A percentile compares a stretch with the other conserved stretches of the same genome.
phyloP scores from a whole-genome alignment of 2,888 invertebrate species.

The Dryobota labecula region DNA sequence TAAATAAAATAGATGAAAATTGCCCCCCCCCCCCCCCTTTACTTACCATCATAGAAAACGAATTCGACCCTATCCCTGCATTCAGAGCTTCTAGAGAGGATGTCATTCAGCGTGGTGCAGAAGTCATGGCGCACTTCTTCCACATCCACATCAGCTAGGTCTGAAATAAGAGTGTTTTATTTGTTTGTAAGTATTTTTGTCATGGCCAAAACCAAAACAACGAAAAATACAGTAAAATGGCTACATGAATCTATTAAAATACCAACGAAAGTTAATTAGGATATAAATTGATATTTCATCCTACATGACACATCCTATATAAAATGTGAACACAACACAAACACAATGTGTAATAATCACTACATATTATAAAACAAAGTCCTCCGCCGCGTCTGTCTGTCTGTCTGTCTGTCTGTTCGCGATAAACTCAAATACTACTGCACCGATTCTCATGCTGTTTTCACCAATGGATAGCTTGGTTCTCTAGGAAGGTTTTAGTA shows the following conservation, averaged over 20 bases:
- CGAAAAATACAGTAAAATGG: not conserved
- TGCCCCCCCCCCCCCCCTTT: too few species aligned
- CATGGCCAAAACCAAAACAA: not conserved
- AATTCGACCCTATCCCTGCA: conserved; percentile 56
- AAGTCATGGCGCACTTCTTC: conserved; percentile 48
- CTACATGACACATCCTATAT: not conserved
- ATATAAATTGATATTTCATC: not conserved
- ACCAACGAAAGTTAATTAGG: not conserved
- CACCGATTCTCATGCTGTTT: too few species aligned
- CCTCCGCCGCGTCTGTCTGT: too few species aligned
- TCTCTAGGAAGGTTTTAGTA: too few species aligned
- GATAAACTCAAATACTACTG: too few species aligned
- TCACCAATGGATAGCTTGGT: too few species aligned
- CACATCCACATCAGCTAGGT: conserved; percentile 38
- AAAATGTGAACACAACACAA: not conserved
- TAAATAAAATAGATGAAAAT: too few species aligned
- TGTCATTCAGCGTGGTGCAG: conserved; percentile 41
- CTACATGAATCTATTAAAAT: not conserved
- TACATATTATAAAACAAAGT: too few species aligned
- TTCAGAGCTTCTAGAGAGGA: conserved; percentile 48
- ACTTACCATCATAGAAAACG: conserved; percentile 51
- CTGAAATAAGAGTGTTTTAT: conserved; percentile 26
- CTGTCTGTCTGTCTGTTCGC: too few species aligned
- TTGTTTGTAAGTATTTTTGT: not conserved
- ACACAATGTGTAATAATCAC: too few species aligned